Percentiles rank a stretch among this genome's conserved stretches.
Evolutionary conservation across 2,888 invertebrate species (phyloP).

Genomic region (Adineta ricciae): DNA sequence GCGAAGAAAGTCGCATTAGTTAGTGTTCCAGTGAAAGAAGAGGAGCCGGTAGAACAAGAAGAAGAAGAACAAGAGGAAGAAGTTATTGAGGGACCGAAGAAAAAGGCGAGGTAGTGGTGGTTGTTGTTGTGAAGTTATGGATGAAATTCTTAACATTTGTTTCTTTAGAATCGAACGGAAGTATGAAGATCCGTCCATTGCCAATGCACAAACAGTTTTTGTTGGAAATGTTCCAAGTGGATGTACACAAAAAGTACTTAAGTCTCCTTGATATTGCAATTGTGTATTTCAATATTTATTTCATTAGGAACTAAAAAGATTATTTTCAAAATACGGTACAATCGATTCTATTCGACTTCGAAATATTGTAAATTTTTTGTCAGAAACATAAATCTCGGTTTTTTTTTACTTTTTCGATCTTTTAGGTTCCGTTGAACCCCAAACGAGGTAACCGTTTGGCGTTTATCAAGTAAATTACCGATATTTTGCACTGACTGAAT

Average conservation of each 20-base stretch:
- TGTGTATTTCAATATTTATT: neutral
- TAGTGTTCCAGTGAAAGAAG: constrained; percentile 6
- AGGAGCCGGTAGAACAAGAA: neutral
- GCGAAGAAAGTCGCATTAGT: neutral
- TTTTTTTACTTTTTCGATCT: too few species aligned
- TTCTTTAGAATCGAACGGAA: neutral
- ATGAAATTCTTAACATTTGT: neutral
- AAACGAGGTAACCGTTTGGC: constrained; percentile 28
- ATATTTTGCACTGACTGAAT: too few species aligned
- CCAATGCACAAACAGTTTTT: constrained; percentile 31
- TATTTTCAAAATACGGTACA: constrained; percentile 30
- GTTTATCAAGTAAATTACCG: constrained; percentile 27
- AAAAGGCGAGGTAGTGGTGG: neutral
- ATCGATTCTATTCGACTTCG: constrained; percentile 28
- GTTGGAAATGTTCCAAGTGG: constrained; percentile 27
- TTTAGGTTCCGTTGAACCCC: constrained; percentile 25
- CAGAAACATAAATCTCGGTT: too few species aligned
- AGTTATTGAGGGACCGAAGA: neutral
- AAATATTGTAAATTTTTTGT: constrained; percentile 25
- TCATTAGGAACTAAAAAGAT: constrained; percentile 22
- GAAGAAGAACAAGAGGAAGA: neutral
- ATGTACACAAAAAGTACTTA: constrained; percentile 23
- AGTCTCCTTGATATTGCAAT: neutral
- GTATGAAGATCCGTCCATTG: neutral
- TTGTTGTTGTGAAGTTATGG: neutral